phyloP scores from a whole-genome alignment of 2,113 vertebrate species.

The Pleuronectes platessa region DNA sequence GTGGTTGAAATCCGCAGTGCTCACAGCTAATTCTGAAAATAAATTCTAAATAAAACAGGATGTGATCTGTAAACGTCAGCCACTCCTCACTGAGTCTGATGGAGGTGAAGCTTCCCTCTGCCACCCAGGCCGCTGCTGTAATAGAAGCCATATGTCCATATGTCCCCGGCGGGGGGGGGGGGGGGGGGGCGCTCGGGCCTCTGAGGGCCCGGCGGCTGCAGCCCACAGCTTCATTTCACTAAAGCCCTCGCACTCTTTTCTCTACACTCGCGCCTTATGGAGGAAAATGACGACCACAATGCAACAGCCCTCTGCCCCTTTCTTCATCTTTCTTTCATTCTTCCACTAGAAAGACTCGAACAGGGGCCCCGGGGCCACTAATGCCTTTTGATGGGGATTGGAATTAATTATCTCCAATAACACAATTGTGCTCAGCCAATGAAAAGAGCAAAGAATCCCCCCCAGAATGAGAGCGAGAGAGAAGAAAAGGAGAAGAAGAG shows the following conservation, averaged over 20 bases:
- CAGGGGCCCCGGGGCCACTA: conserved; percentile 90
- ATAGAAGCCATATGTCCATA: conserved; percentile 89
- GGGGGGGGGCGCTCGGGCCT: conserved; percentile 57
- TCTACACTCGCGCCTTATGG: conserved; percentile 62
- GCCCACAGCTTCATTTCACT: conserved; percentile 77
- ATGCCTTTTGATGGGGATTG: conserved; percentile 99
- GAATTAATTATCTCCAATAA: conserved; percentile 99
- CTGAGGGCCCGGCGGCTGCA: conserved; percentile 68
- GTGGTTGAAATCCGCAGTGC: no score
- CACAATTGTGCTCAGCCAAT: conserved; percentile 94
- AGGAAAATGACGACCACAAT: conserved; percentile 57
- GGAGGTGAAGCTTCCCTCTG: background rate
- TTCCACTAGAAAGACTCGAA: conserved; percentile 84
- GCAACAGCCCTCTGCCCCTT: conserved; percentile 81
- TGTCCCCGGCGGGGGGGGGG: conserved; percentile 86
- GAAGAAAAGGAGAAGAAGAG: conserved; percentile 65
- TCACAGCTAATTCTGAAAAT: background rate
- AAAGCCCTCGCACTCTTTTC: conserved; percentile 85
- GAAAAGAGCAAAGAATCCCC: conserved; percentile 98
- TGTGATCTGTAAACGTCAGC: background rate
- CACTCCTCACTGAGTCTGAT: background rate
- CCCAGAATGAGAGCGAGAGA: conserved; percentile 81
- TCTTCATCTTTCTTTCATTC: conserved; percentile 83
- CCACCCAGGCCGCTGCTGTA: conserved; percentile 70
- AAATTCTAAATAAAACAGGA: background rate